Percentiles rank a stretch among this genome's conserved stretches.
phyloP scores from a whole-genome alignment of 2,113 vertebrate genomes.

The Paramormyrops kingsleyae region DNA sequence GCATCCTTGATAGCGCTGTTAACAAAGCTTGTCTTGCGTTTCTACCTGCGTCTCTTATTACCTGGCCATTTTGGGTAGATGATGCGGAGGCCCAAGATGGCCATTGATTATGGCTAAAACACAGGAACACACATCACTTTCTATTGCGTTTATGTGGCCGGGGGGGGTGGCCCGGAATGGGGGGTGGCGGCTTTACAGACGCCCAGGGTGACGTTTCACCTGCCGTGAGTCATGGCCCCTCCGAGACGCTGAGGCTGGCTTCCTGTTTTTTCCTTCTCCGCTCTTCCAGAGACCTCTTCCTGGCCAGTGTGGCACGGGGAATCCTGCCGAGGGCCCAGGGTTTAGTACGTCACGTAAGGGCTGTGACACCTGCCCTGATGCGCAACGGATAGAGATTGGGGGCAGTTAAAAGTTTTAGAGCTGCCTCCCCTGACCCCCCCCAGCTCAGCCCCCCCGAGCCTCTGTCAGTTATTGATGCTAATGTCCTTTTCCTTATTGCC shows the following conservation, averaged over 20 bases:
- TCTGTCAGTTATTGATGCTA: not conserved
- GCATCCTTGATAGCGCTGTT: not conserved
- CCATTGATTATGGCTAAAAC: not conserved
- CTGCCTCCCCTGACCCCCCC: not conserved
- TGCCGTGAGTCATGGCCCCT: slow-evolving; percentile 64
- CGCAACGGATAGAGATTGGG: not conserved
- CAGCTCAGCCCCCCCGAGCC: not conserved
- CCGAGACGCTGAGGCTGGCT: slow-evolving; percentile 8
- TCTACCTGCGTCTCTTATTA: not conserved
- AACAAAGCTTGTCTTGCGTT: not conserved
- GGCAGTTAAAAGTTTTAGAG: not conserved
- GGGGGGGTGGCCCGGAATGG: slow-evolving; percentile 60
- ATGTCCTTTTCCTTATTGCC: not conserved
- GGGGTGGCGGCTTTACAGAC: slow-evolving; percentile 31
- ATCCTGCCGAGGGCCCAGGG: not conserved
- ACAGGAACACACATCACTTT: slow-evolving; percentile 25
- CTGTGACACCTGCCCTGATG: not conserved
- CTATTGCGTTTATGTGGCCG: slow-evolving; percentile 61
- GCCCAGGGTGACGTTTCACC: slow-evolving; percentile 67
- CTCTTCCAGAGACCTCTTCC: too few relatives aligned
- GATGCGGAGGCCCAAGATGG: not conserved
- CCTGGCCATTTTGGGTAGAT: not conserved
- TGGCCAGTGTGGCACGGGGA: not conserved
- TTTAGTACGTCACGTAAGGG: not conserved
- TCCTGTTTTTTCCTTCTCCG: slow-evolving; percentile 7